Conservation (phyloP, 2,797 vertebrate species). For the Gallinago nigripennis region DNA sequence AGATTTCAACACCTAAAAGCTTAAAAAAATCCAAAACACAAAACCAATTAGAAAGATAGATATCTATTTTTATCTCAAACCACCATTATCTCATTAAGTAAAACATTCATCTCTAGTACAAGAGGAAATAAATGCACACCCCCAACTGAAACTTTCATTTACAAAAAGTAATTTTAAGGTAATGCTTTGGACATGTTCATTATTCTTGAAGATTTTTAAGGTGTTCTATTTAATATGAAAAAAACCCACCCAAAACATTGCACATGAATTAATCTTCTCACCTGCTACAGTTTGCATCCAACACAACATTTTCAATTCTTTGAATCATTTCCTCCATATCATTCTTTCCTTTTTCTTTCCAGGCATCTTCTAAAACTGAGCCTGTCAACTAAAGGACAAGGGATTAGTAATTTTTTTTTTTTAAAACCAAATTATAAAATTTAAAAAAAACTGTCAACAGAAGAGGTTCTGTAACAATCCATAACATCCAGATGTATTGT, state of each 20-base stretch:
- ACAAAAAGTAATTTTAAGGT: no score
- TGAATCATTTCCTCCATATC: slow-evolving; percentile 87
- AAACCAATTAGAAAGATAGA: no score
- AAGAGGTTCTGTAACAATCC: not conserved
- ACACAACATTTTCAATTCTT: slow-evolving; percentile 85
- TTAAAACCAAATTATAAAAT: not conserved
- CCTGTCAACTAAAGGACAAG: slow-evolving; percentile 65
- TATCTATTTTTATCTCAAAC: no score
- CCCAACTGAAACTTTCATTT: not conserved
- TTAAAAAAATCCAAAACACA: not conserved
- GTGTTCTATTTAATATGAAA: not conserved
- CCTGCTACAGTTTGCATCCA: slow-evolving; percentile 77
- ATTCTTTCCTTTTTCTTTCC: slow-evolving; percentile 81
- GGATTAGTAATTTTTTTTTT: not conserved
- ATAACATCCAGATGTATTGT: not conserved
- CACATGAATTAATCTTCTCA: not conserved
- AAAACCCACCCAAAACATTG: not conserved
- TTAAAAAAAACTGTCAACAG: not conserved
- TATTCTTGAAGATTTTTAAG: not conserved
- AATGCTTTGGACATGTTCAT: no score
- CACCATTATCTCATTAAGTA: not conserved
- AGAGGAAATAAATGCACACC: not conserved
- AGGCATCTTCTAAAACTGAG: slow-evolving; percentile 89
- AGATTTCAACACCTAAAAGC: not conserved
- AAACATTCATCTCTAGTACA: not conserved